Evolutionary conservation across 2,113 vertebrate species (phyloP), one percentile per base, ranked within the genome.

Genomic region (Pachycephala philippinensis): DNA sequence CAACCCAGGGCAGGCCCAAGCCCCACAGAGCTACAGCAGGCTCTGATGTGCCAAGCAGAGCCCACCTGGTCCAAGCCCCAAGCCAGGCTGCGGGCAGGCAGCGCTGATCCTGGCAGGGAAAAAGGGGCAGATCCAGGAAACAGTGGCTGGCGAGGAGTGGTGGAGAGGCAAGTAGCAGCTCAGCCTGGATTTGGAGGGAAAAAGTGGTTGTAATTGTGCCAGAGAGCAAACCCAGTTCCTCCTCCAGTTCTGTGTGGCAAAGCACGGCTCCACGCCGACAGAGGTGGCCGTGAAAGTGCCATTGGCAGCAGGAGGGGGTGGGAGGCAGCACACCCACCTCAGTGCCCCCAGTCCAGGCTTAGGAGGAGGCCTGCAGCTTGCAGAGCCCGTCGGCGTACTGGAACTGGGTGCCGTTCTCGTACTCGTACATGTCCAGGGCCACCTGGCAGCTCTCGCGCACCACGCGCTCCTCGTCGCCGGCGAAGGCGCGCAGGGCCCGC

Each of bases 371-470:
- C 40, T 83, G 93, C 59, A 97, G 87, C 74, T 91, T 96, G 93
- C 97, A 93, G 45, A 99, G 98, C 49, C 98, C 98, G 0, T 99
- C 98, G 0, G 99, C 99, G 0, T 99, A 99, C 96, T 99, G 99
- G 95, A 99, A 99, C 93, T 99, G 97, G 0, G 82, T 3, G 8
- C 98, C 86, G 31, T 97, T 98, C 95, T 99, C 98, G 0, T 99
- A 97, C 69, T 98, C 97, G 7, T 99, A 98, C 99, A 99, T 98
- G 97, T 99, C 99, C 94, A 99, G 95, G 0, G 99, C 99, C 59
- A 99, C 99, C 93, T 98, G 98, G 16, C 99, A 99, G 96, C 99
- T 99, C 97, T 99, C 99, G 11, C 99, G 98, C 56, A 99, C 99
- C 39, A 99, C 99, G 0, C 98, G 98, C 90, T 99, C 99, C 6